Evolutionary conservation across 2,113 vertebrate genomes (phyloP).

Genomic region (Garra rufa): DNA sequence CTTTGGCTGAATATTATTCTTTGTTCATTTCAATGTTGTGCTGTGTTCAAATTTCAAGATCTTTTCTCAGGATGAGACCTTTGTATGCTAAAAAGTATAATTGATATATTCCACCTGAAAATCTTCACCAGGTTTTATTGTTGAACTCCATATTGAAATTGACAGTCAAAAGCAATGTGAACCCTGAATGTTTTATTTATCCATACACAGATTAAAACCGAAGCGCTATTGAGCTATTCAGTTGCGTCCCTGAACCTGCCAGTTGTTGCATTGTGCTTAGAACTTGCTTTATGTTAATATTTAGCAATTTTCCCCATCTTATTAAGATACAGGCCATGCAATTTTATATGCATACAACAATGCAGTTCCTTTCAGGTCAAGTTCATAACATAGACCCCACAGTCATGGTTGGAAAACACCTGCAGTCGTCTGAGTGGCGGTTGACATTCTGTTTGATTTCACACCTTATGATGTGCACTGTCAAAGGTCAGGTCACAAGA

Average conservation of each 20-base stretch:
- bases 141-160: not conserved
- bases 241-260: not conserved
- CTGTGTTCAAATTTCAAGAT: not conserved
- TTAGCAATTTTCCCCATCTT: no score
- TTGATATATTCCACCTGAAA: not conserved
- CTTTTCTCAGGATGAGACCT: not conserved
- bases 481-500: slow-evolving; percentile 28
- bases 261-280: not conserved
- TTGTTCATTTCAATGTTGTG: not conserved
- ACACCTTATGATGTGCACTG: slow-evolving; percentile 10
- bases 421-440: slow-evolving; percentile 5
- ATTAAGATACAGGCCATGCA: not conserved
- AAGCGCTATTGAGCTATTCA: not conserved
- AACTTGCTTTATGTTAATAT: not conserved
- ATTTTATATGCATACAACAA: not conserved
- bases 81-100: not conserved
- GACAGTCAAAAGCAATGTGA: not conserved
- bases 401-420: not conserved
- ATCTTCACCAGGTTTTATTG: not conserved
- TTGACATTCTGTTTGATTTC: slow-evolving; percentile 48
- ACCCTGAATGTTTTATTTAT: not conserved
- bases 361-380: not conserved
- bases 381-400: not conserved
- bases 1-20: not conserved
- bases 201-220: not conserved